phyloP scores from a whole-genome alignment of 2,888 invertebrate species.

The Cryptocheilus praepositus region DNA sequence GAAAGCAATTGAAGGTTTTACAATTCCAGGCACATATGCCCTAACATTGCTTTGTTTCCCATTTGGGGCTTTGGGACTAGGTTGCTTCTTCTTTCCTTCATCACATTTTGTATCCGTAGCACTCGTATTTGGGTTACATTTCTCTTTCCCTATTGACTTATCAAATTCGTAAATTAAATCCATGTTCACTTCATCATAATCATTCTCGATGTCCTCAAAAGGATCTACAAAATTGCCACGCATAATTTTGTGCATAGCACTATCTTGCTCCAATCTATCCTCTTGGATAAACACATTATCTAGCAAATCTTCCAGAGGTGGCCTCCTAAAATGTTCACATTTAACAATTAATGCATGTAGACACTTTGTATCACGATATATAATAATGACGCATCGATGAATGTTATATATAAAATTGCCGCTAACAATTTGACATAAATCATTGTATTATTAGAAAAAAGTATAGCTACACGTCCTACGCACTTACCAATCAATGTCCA shows the following conservation, averaged over 20 bases:
- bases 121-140: too few species aligned
- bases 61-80: too few species aligned
- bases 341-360: neutral
- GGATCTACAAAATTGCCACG: conserved; percentile 61
- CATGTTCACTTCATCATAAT: conserved; percentile 38
- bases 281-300: conserved; percentile 60
- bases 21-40: conserved; percentile 56
- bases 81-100: neutral
- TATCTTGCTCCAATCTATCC: conserved; percentile 60
- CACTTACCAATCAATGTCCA: conserved; percentile 61
- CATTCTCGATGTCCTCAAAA: conserved; percentile 52
- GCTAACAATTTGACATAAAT: too few species aligned
- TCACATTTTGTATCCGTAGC: too few species aligned
- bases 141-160: neutral
- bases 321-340: conserved; percentile 53
- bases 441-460: too few species aligned
- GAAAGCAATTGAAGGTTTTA: conserved; percentile 38
- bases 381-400: neutral
- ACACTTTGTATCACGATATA: neutral
- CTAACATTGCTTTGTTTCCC: too few species aligned
- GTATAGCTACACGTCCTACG: neutral
- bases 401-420: conserved; percentile 3
- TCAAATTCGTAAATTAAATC: conserved; percentile 23
- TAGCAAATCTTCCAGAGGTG: conserved; percentile 63
- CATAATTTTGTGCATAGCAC: conserved; percentile 61